Base-by-base conservation (phyloP, 1,140 invertebrate species). In the Lanistes nyassanus region DNA sequence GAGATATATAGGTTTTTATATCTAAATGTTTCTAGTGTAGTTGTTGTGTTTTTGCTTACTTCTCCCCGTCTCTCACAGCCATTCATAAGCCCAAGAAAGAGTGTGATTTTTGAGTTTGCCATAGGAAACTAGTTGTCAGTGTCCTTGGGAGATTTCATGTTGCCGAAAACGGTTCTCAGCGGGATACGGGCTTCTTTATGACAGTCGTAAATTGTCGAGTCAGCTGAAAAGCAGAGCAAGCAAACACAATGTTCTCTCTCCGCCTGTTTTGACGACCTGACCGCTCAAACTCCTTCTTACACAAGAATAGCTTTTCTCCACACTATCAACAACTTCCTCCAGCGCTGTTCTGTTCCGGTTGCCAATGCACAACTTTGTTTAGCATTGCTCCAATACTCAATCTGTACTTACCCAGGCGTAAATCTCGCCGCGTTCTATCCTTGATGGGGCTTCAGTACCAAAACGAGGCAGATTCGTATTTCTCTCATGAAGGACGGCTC, bases 191-290 rank as follows among this genome's bases (percentile, higher is more conserved):
- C 2, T 23, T 11, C 56, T 60, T 60, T 60, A 60, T 60, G 56
- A 23, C n/a, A 26, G 56, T 60, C 56, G 56, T 60, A 60, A 60
- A 60, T 60, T 60, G 56, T 60, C 11, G 56, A 60, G 56, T 60
- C 56, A 31, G 56, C 11, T 31, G 56, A 60, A 60, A 60, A 60
- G 56, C 56, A 3, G 11, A 60, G 23, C 56, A 7, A n/a, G 56
- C 56, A 60, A 60, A 60, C 56, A 60, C 9, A 11, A 60, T 23
- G 5, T 29, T 58, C 56, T 31, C 11, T 11, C 11, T 11, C 56
- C 56, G 3, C 1, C 56, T 31, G 56, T 26, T 31, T 3, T n/a
- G 56, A 5, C n/a, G 56, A 31, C n/a, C 56, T 31, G 9, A 16
- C 1, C 19, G 42, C 19, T 47, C 0, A 6, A 47, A 16, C 5